Percentiles rank a stretch among this genome's conserved stretches.
phyloP scores from a whole-genome alignment of 2,797 vertebrate genomes.

The Ambastaia sidthimunki region DNA sequence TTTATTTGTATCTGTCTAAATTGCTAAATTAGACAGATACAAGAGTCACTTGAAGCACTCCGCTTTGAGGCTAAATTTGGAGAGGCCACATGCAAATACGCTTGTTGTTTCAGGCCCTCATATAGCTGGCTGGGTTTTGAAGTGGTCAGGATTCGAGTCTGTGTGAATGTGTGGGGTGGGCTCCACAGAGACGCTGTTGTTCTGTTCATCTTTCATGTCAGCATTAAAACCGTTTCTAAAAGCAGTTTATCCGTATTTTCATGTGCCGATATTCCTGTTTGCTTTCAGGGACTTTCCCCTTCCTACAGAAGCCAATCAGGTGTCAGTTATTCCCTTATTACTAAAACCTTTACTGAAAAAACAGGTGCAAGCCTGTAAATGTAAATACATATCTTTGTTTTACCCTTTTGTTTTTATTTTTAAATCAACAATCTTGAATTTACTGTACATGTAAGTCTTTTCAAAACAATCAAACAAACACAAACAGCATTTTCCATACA shows the following conservation, averaged over 20 bases:
- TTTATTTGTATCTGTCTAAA: not conserved
- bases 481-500: not conserved
- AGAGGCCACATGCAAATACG: slow-evolving; percentile 55
- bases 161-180: slow-evolving; percentile 49
- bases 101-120: slow-evolving; percentile 60
- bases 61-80: slow-evolving; percentile 53
- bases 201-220: slow-evolving; percentile 60
- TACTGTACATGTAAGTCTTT: not conserved
- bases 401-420: not conserved
- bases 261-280: not conserved
- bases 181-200: slow-evolving; percentile 54
- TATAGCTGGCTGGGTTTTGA: slow-evolving; percentile 62
- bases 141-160: slow-evolving; percentile 60
- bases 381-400: not conserved
- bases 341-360: not conserved
- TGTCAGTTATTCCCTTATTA: slow-evolving; percentile 13
- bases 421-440: not conserved
- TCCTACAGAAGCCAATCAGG: slow-evolving; percentile 7
- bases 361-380: not conserved
- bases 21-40: slow-evolving; percentile 24
- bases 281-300: slow-evolving; percentile 35
- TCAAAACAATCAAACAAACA: not conserved
- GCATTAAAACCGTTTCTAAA: slow-evolving; percentile 57
- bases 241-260: slow-evolving; percentile 41
- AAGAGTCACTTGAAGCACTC: slow-evolving; percentile 26